These are phyloP conservation scores for Sebastes diploproa DNA, from an alignment of 2,797 vertebrate species.

Conservation along the genomic window DNA sequence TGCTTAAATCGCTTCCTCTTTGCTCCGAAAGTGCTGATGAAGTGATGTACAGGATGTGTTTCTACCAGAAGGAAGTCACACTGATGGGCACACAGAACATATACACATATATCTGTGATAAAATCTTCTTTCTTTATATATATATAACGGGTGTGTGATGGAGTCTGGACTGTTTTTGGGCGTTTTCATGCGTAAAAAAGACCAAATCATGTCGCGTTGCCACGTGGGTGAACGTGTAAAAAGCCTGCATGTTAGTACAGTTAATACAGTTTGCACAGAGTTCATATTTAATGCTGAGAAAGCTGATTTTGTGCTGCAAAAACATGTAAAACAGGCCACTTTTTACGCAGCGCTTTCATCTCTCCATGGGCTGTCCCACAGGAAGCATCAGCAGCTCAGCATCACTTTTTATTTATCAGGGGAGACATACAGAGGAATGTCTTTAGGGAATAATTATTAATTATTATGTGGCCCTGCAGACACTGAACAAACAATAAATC, in stretches of 20 bases:
- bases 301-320: neutral
- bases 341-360: neutral
- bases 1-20: neutral
- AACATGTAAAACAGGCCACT: neutral
- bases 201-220: neutral
- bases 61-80: neutral
- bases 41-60: neutral
- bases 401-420: neutral
- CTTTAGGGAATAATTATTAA: neutral
- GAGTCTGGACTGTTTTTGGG: neutral
- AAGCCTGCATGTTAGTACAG: neutral
- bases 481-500: too few relatives aligned
- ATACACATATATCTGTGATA: too few relatives aligned
- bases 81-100: too few relatives aligned
- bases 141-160: neutral
- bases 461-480: too few relatives aligned
- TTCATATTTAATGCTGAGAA: neutral
- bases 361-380: slow-evolving; percentile 11
- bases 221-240: slow-evolving; percentile 25
- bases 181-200: neutral
- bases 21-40: neutral
- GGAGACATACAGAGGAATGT: neutral
- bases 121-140: too few relatives aligned
- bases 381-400: neutral
- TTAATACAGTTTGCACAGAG: neutral